Percentiles rank a stretch among this genome's conserved stretches.
phyloP scores from a whole-genome alignment of 1,140 invertebrate species.

The Pogonomyrmex californicus region DNA sequence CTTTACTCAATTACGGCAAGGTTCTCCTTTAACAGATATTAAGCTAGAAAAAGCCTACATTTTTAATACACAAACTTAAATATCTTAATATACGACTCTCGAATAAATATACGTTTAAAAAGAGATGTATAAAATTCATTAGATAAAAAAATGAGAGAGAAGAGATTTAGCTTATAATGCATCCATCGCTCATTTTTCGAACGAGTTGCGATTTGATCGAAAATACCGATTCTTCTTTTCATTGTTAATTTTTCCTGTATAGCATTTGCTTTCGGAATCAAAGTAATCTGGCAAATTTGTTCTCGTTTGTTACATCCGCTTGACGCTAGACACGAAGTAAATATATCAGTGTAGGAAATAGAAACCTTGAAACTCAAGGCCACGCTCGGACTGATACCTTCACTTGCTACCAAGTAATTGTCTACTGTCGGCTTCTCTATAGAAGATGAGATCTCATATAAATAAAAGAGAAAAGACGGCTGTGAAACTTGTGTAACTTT shows the following conservation, averaged over 20 bases:
- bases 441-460: not conserved
- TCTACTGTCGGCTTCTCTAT: not conserved
- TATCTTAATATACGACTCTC: not conserved
- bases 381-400: not conserved
- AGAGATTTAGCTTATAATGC: not conserved
- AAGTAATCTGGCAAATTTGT: not conserved
- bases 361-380: not conserved
- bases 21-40: not conserved
- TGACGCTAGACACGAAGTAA: too few relatives aligned
- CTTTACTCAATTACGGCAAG: not conserved
- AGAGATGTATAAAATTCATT: not conserved
- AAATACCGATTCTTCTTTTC: not conserved
- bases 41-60: not conserved
- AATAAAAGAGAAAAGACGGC: too few relatives aligned
- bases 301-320: not conserved
- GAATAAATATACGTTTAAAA: slow-evolving; percentile 11
- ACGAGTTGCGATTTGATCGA: not conserved
- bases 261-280: not conserved
- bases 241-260: not conserved
- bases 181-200: not conserved
- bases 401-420: not conserved
- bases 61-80: not conserved
- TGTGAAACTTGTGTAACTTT: slow-evolving; percentile 14
- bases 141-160: not conserved
- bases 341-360: not conserved